Percentiles rank a stretch among this genome's conserved stretches.
phyloP scores from a whole-genome alignment of 2,888 invertebrate species.

The Nasonovia ribisnigri region DNA sequence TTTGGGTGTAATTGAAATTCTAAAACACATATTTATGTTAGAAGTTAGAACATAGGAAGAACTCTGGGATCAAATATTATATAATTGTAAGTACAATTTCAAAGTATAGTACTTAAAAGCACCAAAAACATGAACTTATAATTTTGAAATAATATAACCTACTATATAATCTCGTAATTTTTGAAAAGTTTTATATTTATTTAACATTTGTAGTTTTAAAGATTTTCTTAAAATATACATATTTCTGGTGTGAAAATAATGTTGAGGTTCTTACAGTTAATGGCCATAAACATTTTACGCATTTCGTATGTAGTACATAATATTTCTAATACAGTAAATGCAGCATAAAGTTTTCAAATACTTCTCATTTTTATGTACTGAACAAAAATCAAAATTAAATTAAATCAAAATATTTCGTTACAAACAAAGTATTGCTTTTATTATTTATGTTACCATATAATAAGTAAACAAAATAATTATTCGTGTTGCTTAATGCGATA shows the following conservation, averaged over 20 bases:
- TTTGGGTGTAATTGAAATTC: background rate
- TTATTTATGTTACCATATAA: background rate
- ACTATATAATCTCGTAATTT: background rate
- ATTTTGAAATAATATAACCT: background rate
- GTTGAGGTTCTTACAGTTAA: background rate
- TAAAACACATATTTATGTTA: background rate
- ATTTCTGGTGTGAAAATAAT: background rate
- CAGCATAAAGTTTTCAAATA: slow-evolving; percentile 13
- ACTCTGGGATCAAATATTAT: background rate
- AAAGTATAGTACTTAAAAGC: background rate
- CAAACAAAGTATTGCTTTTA: background rate
- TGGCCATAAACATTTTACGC: background rate
- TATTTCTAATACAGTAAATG: background rate
- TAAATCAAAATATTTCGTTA: background rate
- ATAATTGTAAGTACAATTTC: background rate
- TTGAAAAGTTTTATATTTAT: background rate
- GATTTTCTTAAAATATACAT: background rate
- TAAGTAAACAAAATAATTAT: background rate
- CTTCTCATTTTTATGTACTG: background rate
- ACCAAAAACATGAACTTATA: background rate
- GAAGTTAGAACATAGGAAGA: background rate
- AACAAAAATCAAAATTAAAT: background rate
- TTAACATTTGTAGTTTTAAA: background rate
- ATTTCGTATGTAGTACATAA: too few relatives aligned
- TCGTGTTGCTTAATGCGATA: background rate